Conservation (phyloP, 2,113 vertebrate genomes). For the Herpetotheres cachinnans region DNA sequence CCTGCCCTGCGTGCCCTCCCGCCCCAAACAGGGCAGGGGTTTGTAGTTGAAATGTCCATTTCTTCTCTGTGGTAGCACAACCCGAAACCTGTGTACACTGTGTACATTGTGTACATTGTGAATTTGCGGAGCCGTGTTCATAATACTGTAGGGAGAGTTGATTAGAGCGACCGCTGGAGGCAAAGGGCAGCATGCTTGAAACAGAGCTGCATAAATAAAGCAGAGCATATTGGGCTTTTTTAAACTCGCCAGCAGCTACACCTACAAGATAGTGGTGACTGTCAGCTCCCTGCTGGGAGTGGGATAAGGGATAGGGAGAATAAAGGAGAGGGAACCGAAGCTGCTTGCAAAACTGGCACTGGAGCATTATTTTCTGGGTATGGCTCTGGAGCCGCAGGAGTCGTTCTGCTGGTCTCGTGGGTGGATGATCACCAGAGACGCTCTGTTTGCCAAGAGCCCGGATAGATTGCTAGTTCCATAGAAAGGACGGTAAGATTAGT, state of each 20-base stretch:
- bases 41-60: not conserved
- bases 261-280: not conserved
- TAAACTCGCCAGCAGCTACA: not conserved
- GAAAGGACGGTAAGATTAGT: fast-evolving
- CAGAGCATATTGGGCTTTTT: fast-evolving
- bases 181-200: not conserved
- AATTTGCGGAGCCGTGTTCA: not conserved
- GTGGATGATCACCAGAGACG: fast-evolving
- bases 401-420: not conserved
- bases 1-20: not conserved
- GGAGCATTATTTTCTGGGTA: not conserved
- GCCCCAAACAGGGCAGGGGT: not conserved
- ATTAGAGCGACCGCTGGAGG: not conserved
- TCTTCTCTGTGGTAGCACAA: not conserved
- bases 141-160: not conserved
- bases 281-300: not conserved
- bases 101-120: too few species aligned
- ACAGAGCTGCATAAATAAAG: not conserved
- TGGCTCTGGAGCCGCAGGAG: not conserved
- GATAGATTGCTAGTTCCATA: fast-evolving
- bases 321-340: not conserved
- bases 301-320: not conserved
- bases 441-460: not conserved
- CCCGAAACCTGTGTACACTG: too few species aligned
- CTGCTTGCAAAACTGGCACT: not conserved